A percentile compares a stretch with the other conserved stretches of the same genome.
These are phyloP conservation scores for Lepeophtheirus nordmannii DNA, from an alignment of 2,888 invertebrate species.

Conservation along the genomic window DNA sequence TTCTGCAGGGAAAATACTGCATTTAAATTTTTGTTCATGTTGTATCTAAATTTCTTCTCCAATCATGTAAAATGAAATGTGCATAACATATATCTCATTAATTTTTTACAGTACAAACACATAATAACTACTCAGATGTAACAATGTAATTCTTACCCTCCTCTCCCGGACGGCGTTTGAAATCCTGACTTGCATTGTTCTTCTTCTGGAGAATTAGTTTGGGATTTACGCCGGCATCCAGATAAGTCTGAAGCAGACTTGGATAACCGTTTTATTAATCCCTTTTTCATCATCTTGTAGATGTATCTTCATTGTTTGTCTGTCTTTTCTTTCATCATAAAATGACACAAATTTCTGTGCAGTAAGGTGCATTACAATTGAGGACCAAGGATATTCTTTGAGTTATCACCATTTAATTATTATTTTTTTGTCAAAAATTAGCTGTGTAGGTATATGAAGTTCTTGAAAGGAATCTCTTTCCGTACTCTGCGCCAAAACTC, in stretches of 20 bases:
- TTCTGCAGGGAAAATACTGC: too few species aligned
- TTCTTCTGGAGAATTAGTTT: constrained; percentile 16
- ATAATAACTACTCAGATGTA: too few species aligned
- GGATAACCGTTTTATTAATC: constrained; percentile 19
- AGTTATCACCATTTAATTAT: too few species aligned
- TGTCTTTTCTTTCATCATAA: not conserved
- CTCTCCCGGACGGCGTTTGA: not conserved
- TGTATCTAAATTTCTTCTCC: too few species aligned
- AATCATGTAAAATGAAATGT: too few species aligned
- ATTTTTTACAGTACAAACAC: too few species aligned
- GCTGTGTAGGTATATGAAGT: not conserved
- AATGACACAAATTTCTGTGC: too few species aligned
- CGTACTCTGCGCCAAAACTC: constrained; percentile 1
- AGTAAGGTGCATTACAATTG: too few species aligned
- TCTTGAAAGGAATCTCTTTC: not conserved
- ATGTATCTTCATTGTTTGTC: not conserved
- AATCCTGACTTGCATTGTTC: not conserved
- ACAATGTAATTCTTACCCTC: too few species aligned
- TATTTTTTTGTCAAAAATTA: not conserved
- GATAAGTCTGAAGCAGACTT: constrained; percentile 17
- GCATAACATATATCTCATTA: too few species aligned
- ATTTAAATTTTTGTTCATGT: too few species aligned
- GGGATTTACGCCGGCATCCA: constrained; percentile 10
- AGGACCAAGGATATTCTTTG: too few species aligned
- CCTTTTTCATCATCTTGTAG: constrained; percentile 10